Evolutionary conservation across 2,797 vertebrate species (phyloP).

Genomic region (Potorous gilbertii): DNA sequence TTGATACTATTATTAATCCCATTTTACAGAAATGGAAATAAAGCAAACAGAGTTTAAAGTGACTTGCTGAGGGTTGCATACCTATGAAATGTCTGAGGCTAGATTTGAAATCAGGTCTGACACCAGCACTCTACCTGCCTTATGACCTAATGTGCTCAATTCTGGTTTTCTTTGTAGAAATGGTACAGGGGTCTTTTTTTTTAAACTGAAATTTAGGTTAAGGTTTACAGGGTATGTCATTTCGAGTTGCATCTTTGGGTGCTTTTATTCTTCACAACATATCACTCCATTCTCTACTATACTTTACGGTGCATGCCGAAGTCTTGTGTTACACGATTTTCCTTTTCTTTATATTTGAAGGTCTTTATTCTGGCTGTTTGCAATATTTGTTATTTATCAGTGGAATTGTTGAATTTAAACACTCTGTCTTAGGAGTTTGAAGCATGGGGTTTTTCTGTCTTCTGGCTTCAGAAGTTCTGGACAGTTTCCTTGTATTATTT

Average conservation of each 20-base stretch:
- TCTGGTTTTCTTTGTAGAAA: neutral
- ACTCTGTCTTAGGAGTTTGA: neutral
- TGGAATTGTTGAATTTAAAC: neutral
- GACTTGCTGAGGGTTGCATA: neutral
- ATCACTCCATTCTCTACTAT: neutral
- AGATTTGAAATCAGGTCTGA: neutral
- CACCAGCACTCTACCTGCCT: neutral
- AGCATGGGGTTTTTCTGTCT: neutral
- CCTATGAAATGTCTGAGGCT: neutral
- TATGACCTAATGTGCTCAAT: neutral
- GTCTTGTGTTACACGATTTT: neutral
- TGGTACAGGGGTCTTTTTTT: neutral
- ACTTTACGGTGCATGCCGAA: neutral
- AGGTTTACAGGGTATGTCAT: neutral
- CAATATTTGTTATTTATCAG: neutral
- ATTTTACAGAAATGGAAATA: neutral
- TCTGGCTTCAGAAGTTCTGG: neutral
- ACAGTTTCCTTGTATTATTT: neutral
- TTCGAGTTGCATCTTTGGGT: neutral
- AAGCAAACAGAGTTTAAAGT: neutral
- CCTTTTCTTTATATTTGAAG: neutral
- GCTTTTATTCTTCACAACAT: neutral
- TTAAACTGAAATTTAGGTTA: neutral
- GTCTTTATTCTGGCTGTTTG: neutral
- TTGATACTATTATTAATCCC: neutral